A percentile compares a stretch with the other conserved stretches of the same genome.
Evolutionary conservation across 2,797 vertebrate genomes (phyloP).

Genomic region (Anabas testudineus): DNA sequence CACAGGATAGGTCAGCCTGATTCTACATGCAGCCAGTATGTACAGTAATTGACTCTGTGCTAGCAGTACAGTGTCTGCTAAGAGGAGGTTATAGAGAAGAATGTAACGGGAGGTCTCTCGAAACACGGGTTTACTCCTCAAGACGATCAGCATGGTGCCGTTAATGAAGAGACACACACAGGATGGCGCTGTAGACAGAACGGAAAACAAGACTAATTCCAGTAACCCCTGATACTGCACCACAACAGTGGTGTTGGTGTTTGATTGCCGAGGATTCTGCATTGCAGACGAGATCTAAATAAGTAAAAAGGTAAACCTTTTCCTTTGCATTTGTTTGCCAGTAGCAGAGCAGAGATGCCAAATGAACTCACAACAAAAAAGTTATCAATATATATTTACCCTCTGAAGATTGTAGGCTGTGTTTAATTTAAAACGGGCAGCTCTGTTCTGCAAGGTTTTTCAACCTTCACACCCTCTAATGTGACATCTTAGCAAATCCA

Average conservation of each 20-base stretch:
- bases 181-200: background rate
- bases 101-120: conserved; percentile 69
- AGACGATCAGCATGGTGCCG: conserved; percentile 54
- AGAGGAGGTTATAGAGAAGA: conserved; percentile 63
- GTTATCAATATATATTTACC: too few relatives aligned
- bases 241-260: background rate
- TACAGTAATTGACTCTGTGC: conserved; percentile 34
- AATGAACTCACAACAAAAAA: too few relatives aligned
- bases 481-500: too few relatives aligned
- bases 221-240: background rate
- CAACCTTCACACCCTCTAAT: too few relatives aligned
- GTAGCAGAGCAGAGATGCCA: too few relatives aligned
- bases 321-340: too few relatives aligned
- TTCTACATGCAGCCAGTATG: background rate
- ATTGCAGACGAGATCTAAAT: too few relatives aligned
- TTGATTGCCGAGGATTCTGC: too few relatives aligned
- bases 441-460: too few relatives aligned
- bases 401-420: too few relatives aligned
- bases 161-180: conserved; percentile 67
- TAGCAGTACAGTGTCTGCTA: conserved; percentile 68
- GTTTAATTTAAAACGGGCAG: too few relatives aligned
- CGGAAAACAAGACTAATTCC: background rate
- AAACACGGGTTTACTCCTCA: conserved; percentile 66
- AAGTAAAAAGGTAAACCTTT: too few relatives aligned
- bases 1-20: conserved; percentile 17